Evolutionary conservation across 1,140 invertebrate species (phyloP).

Genomic region (Centruroides sculpturatus): DNA sequence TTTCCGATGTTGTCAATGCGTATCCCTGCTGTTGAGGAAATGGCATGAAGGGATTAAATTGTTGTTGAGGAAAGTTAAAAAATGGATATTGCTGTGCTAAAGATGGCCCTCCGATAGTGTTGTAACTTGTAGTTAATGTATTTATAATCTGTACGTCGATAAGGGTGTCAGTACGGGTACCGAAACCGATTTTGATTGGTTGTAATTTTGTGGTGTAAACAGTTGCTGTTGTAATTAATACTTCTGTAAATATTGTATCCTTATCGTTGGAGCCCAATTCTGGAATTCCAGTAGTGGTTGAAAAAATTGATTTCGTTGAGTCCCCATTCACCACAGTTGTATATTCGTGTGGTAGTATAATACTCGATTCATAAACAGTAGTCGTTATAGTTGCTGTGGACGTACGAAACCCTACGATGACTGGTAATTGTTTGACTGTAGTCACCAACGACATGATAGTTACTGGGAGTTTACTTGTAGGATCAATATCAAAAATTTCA

Average conservation of each 20-base stretch:
- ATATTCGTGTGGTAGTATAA: slow-evolving; percentile 16
- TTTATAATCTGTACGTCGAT: slow-evolving; percentile 17
- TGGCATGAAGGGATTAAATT: slow-evolving; percentile 32
- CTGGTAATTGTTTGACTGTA: slow-evolving; percentile 22
- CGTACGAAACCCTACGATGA: slow-evolving; percentile 20
- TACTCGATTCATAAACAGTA: slow-evolving; percentile 17
- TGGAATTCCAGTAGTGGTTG: slow-evolving; percentile 4
- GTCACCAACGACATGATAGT: slow-evolving; percentile 20
- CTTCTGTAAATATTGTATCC: slow-evolving; percentile 18
- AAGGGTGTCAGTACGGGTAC: slow-evolving; percentile 21
- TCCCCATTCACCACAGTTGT: slow-evolving; percentile 12
- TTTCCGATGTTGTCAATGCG: slow-evolving; percentile 10
- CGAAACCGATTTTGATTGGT: slow-evolving; percentile 20
- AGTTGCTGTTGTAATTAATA: slow-evolving; percentile 18
- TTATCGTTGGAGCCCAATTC: slow-evolving; percentile 10
- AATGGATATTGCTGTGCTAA: background rate
- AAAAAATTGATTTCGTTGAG: slow-evolving; percentile 16
- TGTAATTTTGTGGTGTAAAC: slow-evolving; percentile 18
- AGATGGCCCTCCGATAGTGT: slow-evolving; percentile 11
- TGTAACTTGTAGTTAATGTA: slow-evolving; percentile 15
- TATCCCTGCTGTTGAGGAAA: slow-evolving; percentile 15
- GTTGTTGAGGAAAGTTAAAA: slow-evolving; percentile 25
- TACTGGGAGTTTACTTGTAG: slow-evolving; percentile 9
- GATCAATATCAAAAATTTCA: background rate
- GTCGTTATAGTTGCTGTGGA: slow-evolving; percentile 22